Conservation (phyloP, 1,140 invertebrate species). For the Sarcophaga bullata region DNA sequence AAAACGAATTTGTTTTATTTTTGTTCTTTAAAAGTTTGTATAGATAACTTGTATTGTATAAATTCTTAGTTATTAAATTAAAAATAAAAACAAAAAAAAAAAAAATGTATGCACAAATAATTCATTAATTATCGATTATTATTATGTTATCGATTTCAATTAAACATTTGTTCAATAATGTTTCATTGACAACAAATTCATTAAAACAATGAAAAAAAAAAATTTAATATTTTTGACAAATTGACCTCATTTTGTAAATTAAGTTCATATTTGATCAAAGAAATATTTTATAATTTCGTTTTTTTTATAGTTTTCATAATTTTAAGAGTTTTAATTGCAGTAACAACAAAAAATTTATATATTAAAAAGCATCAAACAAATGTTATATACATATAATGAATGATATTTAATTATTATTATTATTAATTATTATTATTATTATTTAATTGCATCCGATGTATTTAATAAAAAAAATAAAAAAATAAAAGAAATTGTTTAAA, state of each 20-base stretch:
- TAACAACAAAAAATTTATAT: not conserved
- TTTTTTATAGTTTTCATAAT: slow-evolving; percentile 15
- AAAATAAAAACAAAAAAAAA: no score
- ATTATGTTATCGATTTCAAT: not conserved
- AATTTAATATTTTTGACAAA: not conserved
- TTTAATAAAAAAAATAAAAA: not conserved
- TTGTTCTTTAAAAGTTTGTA: no score
- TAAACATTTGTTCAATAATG: not conserved
- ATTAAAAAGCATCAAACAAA: no score
- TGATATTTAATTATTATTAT: no score
- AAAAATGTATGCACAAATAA: not conserved
- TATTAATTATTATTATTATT: not conserved
- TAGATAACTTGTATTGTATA: no score
- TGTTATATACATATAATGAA: no score
- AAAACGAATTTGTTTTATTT: no score
- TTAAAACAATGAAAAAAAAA: no score
- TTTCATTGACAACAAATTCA: no score
- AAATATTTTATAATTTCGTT: not conserved
- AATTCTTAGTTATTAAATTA: no score
- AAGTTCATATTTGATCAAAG: not conserved
- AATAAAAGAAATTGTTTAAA: not conserved
- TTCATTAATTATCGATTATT: not conserved
- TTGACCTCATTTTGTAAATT: slow-evolving; percentile 22
- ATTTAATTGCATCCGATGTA: slow-evolving; percentile 17
- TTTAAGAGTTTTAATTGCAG: slow-evolving; percentile 14